Percentiles rank a stretch among this genome's conserved stretches.
These are phyloP conservation scores for Gobius niger DNA, from an alignment of 2,113 vertebrate species.

Conservation along the genomic window DNA sequence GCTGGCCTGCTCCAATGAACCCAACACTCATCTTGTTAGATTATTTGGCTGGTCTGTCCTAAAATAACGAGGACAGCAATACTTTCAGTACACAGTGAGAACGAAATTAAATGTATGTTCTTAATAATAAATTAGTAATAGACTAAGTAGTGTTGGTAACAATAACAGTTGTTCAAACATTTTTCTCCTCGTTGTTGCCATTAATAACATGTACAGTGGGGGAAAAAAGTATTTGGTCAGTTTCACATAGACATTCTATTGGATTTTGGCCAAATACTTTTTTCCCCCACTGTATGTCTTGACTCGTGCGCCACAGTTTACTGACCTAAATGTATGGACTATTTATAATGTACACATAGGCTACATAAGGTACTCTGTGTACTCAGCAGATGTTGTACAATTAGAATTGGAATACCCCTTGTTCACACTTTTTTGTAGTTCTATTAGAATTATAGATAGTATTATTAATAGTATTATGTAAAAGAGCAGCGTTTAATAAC, in stretches of 20 bases:
- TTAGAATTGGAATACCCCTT: too few species aligned
- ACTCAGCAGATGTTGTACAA: not conserved
- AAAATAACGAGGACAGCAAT: not conserved
- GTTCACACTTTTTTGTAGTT: too few species aligned
- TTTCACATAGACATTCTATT: too few species aligned
- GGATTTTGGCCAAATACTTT: too few species aligned
- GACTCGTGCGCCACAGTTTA: too few species aligned
- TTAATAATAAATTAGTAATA: not conserved
- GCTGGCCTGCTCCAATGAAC: constrained; percentile 90
- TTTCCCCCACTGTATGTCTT: too few species aligned
- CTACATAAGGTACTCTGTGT: not conserved
- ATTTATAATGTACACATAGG: not conserved
- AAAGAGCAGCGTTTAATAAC: too few species aligned
- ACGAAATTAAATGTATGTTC: not conserved
- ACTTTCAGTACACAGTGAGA: not conserved
- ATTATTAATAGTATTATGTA: too few species aligned
- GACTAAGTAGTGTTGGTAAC: too few species aligned
- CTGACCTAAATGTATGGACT: not conserved
- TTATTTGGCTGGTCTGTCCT: constrained; percentile 42
- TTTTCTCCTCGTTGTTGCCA: not conserved
- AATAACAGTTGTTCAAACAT: not conserved
- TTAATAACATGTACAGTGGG: too few species aligned
- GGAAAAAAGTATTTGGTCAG: too few species aligned
- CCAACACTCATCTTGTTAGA: constrained; percentile 85
- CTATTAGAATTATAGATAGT: too few species aligned